These are phyloP conservation scores for Apodemia mormo DNA, from an alignment of 2,888 invertebrate species.

Conservation along the genomic window DNA sequence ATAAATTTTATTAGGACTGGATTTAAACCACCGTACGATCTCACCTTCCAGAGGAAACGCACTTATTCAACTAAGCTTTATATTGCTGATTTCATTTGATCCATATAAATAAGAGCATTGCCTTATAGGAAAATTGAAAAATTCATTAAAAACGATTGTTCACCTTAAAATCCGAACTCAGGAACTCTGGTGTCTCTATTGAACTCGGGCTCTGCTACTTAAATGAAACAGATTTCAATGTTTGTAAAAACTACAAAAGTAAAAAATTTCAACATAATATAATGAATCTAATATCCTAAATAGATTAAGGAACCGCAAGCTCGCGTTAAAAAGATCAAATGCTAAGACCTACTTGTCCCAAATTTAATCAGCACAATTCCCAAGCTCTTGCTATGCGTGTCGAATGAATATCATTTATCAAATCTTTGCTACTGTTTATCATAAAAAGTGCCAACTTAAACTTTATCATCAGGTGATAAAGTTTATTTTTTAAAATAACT, in stretches of 20 bases:
- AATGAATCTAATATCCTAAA: conserved; percentile 39
- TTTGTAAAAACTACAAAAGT: background rate
- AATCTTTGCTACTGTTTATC: conserved; percentile 24
- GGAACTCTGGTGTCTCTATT: too few relatives aligned
- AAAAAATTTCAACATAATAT: conserved; percentile 26
- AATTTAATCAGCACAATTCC: conserved; percentile 49
- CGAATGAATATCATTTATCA: conserved; percentile 53
- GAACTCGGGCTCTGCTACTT: too few relatives aligned
- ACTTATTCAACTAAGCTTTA: too few relatives aligned
- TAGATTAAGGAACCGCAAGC: conserved; percentile 38
- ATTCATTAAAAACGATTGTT: too few relatives aligned
- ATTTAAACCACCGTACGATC: too few relatives aligned
- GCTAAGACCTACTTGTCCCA: conserved; percentile 40
- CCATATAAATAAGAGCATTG: too few relatives aligned
- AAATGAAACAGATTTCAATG: background rate
- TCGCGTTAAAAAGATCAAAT: conserved; percentile 38
- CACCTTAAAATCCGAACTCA: too few relatives aligned
- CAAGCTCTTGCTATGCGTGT: conserved; percentile 46
- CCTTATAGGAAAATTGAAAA: too few relatives aligned
- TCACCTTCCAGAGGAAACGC: too few relatives aligned
- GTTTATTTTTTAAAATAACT: background rate
- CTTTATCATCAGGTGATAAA: background rate
- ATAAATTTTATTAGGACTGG: too few relatives aligned
- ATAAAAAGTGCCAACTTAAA: background rate
- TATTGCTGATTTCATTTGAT: too few relatives aligned